Evolutionary conservation across 2,888 invertebrate genomes (phyloP), one percentile per base, ranked within the genome.

Genomic region (Timandra comae): DNA sequence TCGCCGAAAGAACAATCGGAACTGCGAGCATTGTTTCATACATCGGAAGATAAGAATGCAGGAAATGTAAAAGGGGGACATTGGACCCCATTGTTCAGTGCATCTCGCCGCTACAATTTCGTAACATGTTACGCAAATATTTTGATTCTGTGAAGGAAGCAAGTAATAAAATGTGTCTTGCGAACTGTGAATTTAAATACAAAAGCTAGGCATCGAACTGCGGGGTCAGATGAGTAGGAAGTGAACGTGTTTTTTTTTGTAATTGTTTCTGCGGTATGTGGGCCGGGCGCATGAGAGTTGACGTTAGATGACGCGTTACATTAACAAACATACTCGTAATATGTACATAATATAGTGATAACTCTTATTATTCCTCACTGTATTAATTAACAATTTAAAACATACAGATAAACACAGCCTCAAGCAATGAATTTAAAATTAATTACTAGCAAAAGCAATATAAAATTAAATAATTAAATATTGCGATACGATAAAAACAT

Each of bases 11-110:
- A 68, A 75, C 70, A 72, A 69, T 70, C 60, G 60, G 46, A 38
- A 69, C 64, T 67, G 56, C 48, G 32, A 35, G 61, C 71, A 69
- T 78, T 77, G 76, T 79, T 67, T 70, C 63, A n/a, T 42, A 55
- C 56, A 58, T 68, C 51, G 52, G 58, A 63, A 58, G 67, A 74
- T 67, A 69, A 67, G 66, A 69, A 49, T 63, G 52, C 62, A 70
- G 77, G 77, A 78, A 77, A 62, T 56, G 57, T 56, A 52, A 74
- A 65, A 57, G 56, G 56, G 64, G 63, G 62, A 68, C 72, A 67
- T 63, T 56, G 60, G 55, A 37, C 29, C 46, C 63, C 60, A 77
- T 78, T 78, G 79, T 78, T 69, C 47, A 46, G 47, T 31, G 49
- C 56, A 55, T 57, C 56, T 52, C 46, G 55, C 52, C 47, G 33